Evolutionary conservation across 2,113 vertebrate species (phyloP).

Genomic region (Chitala chitala): DNA sequence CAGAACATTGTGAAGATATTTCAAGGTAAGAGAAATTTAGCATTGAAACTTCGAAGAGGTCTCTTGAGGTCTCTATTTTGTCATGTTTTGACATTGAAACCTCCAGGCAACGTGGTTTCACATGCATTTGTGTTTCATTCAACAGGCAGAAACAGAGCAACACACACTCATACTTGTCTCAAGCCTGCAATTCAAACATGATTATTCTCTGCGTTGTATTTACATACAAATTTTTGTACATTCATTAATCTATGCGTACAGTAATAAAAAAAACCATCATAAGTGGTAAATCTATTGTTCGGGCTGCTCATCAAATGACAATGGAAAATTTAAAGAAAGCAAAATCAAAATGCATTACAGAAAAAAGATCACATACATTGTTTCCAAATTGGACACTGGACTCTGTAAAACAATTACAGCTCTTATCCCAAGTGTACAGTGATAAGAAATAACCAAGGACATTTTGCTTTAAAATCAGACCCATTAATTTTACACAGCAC

Average conservation of each 20-base stretch:
- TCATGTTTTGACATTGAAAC: slow-evolving; percentile 22
- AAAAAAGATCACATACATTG: no score
- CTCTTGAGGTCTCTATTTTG: neutral
- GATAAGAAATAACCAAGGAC: no score
- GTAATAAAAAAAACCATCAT: neutral
- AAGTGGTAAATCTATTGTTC: neutral
- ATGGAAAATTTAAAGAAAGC: no score
- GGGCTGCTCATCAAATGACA: neutral
- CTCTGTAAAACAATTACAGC: no score
- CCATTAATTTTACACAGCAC: no score
- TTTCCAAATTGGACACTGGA: no score
- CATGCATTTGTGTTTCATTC: slow-evolving; percentile 33
- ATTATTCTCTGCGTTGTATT: neutral
- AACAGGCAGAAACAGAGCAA: slow-evolving; percentile 22
- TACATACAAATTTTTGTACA: neutral
- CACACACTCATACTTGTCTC: neutral
- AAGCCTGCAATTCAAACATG: neutral
- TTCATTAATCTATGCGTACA: neutral
- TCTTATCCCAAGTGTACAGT: no score
- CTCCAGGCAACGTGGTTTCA: slow-evolving; percentile 31
- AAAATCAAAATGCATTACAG: no score
- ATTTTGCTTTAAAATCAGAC: no score
- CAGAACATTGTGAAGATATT: slow-evolving; percentile 33
- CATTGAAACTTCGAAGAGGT: slow-evolving; percentile 20
- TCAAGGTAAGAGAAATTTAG: slow-evolving; percentile 38